Base-by-base conservation (phyloP, 2,888 invertebrate species). In the Gryllus longicercus region DNA sequence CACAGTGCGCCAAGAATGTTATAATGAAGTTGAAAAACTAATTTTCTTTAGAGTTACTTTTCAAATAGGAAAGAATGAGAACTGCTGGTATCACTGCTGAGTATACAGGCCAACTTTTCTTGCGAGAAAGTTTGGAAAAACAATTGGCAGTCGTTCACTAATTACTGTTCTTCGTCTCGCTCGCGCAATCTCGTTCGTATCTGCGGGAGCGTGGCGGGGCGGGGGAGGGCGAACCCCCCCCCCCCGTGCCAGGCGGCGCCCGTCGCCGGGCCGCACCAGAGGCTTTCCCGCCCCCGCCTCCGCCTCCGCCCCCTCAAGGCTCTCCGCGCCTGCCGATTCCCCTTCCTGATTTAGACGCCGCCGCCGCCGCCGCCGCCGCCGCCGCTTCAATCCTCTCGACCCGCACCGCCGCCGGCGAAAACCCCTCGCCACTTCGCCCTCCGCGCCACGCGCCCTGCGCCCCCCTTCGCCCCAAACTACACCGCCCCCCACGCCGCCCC, bases 1-100 rank as follows among this genome's bases (percentile, higher is more conserved):
- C 63, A 63, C 63, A 63, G 63, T 63, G 63, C 63, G 63, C 63
- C 63, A 63, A 63, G 63, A 63, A 63, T 63, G 63, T 63, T 63
- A 63, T 63, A 63, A 63, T 63, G 63, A 63, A 63, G 63, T 63
- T 63, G 63, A 63, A 63, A 63, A 63, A 63, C 63, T 63, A 63
- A 63, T 63, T 63, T 63, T 63, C 63, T 63, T 63, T 63, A 63
- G n/a, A 63, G 63, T 63, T 63, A 63, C 63, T 63, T 63, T 63
- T 63, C 63, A 63, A 63, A 63, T 63, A 63, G 16, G 63, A 63
- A 63, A 63, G 63, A 63, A 63, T 63, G 63, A 63, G 63, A 63
- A 63, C 63, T 63, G 63, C 63, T 63, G 63, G 63, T 63, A 63
- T 63, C 63, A 63, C 63, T 63, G 63, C 63, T 63, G 63, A 63